Percentiles rank a stretch among this genome's conserved stretches.
Conservation (phyloP, 2,113 vertebrate genomes). For the Elaphurus davidianus region DNA sequence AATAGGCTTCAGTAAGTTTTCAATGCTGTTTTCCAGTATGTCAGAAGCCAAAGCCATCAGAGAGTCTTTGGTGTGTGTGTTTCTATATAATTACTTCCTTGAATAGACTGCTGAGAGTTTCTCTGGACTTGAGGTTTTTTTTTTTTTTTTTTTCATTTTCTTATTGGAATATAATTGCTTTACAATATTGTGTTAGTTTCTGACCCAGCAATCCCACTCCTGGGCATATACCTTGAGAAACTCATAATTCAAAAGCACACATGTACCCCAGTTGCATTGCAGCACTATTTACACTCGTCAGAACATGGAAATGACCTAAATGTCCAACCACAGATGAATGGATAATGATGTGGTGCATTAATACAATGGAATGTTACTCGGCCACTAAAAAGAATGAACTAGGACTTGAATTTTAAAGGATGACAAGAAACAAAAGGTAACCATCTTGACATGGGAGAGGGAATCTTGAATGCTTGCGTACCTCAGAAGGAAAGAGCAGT, state of each 20-base stretch:
- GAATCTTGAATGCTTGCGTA: fast-evolving
- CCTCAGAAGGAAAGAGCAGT: neutral
- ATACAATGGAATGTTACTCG: neutral
- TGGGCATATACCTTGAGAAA: neutral
- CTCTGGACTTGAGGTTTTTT: neutral
- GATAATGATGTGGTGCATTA: neutral
- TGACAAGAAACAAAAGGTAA: neutral
- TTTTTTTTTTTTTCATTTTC: neutral
- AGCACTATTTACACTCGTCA: neutral
- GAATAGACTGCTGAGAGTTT: neutral
- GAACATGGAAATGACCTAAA: neutral
- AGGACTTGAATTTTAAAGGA: neutral
- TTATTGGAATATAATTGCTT: neutral
- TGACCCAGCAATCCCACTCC: neutral
- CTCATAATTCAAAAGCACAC: neutral
- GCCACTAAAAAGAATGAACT: neutral
- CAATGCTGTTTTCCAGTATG: neutral
- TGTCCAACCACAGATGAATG: neutral
- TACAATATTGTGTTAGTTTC: neutral
- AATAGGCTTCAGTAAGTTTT: neutral
- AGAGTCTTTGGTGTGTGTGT: neutral
- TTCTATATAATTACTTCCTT: neutral
- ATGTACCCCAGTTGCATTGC: neutral
- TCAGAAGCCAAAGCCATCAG: neutral
- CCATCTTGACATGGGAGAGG: neutral